Evolutionary conservation across 1,140 invertebrate genomes (phyloP).

Genomic region (Heliconius eleuchia): DNA sequence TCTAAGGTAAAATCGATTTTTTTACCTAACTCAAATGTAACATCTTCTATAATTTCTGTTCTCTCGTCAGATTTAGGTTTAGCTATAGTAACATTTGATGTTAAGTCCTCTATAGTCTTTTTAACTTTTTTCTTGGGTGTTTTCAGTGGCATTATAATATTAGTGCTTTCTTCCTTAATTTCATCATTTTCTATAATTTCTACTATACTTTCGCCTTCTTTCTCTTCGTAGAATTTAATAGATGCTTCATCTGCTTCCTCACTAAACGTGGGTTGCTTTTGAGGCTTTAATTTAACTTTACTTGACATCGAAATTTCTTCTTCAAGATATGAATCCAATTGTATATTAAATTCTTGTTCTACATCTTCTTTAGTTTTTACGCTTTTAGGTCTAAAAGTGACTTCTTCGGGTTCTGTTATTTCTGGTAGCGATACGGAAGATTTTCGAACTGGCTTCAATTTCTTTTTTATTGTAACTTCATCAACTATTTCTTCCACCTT

Average conservation of each 20-base stretch:
- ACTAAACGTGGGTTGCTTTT: constrained; percentile 85
- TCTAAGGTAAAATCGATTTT: constrained; percentile 63
- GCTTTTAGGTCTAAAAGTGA: constrained; percentile 87
- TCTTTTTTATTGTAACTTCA: constrained; percentile 87
- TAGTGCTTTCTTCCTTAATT: constrained; percentile 79
- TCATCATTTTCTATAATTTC: constrained; percentile 88
- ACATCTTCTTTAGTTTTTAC: constrained; percentile 91
- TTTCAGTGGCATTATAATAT: constrained; percentile 60
- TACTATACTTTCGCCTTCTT: constrained; percentile 83
- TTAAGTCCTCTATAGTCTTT: constrained; percentile 49
- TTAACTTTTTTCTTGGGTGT: constrained; percentile 48
- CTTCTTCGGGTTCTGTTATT: constrained; percentile 86
- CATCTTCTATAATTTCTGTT: constrained; percentile 72
- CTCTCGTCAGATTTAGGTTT: constrained; percentile 51
- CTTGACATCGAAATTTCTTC: constrained; percentile 92
- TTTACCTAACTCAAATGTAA: constrained; percentile 82
- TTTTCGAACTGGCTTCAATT: constrained; percentile 85
- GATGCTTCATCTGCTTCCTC: constrained; percentile 88
- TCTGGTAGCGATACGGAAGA: constrained; percentile 84
- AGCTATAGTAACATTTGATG: constrained; percentile 50
- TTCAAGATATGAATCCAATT: constrained; percentile 90
- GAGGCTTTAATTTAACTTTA: constrained; percentile 90
- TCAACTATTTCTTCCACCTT: constrained; percentile 86
- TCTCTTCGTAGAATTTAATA: constrained; percentile 86
- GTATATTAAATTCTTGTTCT: constrained; percentile 93